phyloP scores from a whole-genome alignment of 2,797 vertebrate genomes.

The Rhinichthys osculus region DNA sequence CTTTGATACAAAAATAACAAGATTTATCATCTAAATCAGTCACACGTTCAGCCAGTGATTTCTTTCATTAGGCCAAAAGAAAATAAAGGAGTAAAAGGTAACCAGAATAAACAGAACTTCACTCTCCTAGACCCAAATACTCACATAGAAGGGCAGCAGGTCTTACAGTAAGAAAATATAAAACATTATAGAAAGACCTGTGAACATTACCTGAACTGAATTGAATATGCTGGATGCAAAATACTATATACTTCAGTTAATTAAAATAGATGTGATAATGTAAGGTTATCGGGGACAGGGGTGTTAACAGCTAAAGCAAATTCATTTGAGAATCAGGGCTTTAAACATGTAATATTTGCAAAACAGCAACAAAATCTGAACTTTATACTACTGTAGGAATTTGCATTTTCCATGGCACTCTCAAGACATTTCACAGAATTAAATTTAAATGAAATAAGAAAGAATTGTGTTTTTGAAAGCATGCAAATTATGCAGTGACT shows the following conservation, averaged over 20 bases:
- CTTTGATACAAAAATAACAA: conserved; percentile 6
- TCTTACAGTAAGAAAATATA: background rate
- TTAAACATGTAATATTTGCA: background rate
- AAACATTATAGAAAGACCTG: background rate
- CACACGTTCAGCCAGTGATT: background rate
- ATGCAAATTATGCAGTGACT: background rate
- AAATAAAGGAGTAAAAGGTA: background rate
- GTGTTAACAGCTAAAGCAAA: conserved; percentile 34
- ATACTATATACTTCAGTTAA: conserved; percentile 26
- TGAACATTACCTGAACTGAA: conserved; percentile 11
- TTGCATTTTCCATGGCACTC: background rate
- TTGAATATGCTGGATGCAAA: conserved; percentile 29
- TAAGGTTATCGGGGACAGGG: conserved; percentile 7
- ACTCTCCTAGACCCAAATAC: background rate
- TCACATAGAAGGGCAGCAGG: background rate
- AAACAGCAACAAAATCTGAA: background rate
- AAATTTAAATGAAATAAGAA: background rate
- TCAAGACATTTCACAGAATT: background rate
- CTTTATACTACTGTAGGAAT: background rate
- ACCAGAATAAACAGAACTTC: conserved; percentile 5
- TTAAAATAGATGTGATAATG: conserved; percentile 20
- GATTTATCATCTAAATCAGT: conserved; percentile 12
- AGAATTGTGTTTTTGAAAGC: background rate
- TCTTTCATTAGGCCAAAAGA: conserved; percentile 7
- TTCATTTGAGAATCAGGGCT: background rate